phyloP scores from a whole-genome alignment of 53 echinoderm and acorn worm species.

The Stichopus horrens region DNA sequence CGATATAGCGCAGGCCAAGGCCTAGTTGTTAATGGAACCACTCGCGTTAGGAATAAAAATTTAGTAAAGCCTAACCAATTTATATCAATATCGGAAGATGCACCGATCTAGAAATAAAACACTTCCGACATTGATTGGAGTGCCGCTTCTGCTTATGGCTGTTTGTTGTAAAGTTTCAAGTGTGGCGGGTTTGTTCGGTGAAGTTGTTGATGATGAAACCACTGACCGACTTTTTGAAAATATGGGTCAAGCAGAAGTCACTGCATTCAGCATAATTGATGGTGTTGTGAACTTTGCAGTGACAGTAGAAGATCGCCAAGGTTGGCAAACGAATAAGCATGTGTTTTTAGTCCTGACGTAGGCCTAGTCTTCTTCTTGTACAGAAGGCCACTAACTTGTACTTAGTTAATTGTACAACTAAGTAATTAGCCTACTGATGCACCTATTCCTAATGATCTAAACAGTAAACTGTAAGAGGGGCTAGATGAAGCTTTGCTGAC shows the following conservation, averaged over 20 bases:
- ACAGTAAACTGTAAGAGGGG: too few relatives aligned
- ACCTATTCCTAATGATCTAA: too few relatives aligned
- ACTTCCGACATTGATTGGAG: too few relatives aligned
- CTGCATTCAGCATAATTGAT: constrained; percentile 54
- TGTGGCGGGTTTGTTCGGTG: constrained; percentile 32
- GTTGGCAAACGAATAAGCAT: constrained; percentile 27
- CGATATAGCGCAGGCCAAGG: too few relatives aligned
- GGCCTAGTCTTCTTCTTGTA: background rate
- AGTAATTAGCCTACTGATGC: too few relatives aligned
- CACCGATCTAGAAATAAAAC: too few relatives aligned
- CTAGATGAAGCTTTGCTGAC: too few relatives aligned
- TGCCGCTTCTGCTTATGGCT: background rate
- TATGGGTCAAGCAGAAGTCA: constrained; percentile 62
- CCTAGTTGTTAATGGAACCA: too few relatives aligned
- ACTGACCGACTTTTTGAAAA: constrained; percentile 57
- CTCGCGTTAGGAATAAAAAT: too few relatives aligned
- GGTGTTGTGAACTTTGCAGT: constrained; percentile 56
- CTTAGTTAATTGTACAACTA: background rate
- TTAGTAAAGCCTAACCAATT: too few relatives aligned
- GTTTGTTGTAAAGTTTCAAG: background rate
- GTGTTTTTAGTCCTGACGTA: background rate
- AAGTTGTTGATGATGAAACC: constrained; percentile 50
- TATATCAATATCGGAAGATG: too few relatives aligned
- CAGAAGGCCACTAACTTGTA: background rate
- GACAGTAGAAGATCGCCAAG: constrained; percentile 59